Evolutionary conservation across 2,797 vertebrate species (phyloP).

Genomic region (Lepus oiostolus): DNA sequence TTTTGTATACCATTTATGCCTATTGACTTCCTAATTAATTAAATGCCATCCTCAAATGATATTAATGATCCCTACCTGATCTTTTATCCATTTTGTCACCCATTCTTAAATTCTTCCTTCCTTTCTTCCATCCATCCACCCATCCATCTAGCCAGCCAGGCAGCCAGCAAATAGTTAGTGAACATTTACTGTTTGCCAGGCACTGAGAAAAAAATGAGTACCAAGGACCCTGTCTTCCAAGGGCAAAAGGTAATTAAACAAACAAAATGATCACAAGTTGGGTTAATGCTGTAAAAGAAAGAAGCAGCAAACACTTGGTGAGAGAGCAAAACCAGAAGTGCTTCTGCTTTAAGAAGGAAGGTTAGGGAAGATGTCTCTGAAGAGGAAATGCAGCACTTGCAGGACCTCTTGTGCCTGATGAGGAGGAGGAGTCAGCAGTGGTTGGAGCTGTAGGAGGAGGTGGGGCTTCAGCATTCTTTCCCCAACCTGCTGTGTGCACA

Average conservation of each 20-base stretch:
- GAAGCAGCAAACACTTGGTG: neutral
- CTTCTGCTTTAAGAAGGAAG: constrained; percentile 8
- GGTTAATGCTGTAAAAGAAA: neutral
- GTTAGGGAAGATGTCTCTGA: neutral
- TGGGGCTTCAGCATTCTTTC: no score
- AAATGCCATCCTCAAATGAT: neutral
- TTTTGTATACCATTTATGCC: neutral
- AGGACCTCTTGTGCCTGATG: neutral
- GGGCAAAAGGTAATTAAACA: neutral
- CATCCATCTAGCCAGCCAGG: no score
- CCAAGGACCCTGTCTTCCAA: neutral
- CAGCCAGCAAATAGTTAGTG: neutral
- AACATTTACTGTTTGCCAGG: neutral
- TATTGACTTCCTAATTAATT: neutral
- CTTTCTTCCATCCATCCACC: neutral
- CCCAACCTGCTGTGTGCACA: neutral
- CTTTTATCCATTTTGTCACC: neutral
- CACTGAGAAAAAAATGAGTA: constrained; percentile 13
- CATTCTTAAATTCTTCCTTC: neutral
- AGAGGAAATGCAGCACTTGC: neutral
- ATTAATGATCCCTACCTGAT: neutral
- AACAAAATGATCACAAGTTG: neutral
- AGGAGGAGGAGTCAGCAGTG: neutral
- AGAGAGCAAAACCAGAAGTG: neutral
- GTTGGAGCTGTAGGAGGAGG: no score